A percentile compares a stretch with the other conserved stretches of the same genome.
Evolutionary conservation across 2,888 invertebrate genomes (phyloP).

Genomic region (Megaustenia siamemsis): DNA sequence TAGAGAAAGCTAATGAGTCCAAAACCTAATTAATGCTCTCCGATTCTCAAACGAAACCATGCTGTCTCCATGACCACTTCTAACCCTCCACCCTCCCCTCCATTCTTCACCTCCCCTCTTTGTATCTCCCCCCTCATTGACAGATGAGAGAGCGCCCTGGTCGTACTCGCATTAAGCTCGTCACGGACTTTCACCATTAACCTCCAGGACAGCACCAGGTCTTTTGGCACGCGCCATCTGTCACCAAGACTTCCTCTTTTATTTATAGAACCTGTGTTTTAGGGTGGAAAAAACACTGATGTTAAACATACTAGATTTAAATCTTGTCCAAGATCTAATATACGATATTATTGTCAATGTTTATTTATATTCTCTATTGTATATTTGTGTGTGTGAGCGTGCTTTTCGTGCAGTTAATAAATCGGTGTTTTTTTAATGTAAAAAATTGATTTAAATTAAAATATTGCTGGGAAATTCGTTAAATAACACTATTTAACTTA

Average conservation of each 20-base stretch:
- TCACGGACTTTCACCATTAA: slow-evolving; percentile 11
- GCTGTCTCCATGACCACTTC: neutral
- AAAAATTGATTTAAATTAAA: no score
- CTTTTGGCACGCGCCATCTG: slow-evolving; percentile 10
- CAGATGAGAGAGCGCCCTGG: neutral
- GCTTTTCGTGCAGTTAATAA: no score
- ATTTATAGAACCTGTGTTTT: neutral
- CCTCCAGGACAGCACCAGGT: neutral
- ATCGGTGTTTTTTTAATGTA: no score
- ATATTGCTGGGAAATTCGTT: no score
- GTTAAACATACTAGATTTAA: no score
- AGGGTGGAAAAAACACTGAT: neutral
- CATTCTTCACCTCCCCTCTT: neutral
- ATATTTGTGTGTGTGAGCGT: no score
- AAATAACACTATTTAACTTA: no score
- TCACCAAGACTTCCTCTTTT: neutral
- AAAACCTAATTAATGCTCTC: neutral
- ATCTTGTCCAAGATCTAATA: no score
- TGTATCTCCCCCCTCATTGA: no score
- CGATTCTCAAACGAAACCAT: neutral
- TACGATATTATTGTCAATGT: no score
- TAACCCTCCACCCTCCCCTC: neutral
- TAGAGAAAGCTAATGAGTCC: neutral
- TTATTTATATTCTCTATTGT: no score
- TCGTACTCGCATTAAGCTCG: neutral